Evolutionary conservation across 2,113 vertebrate species (phyloP).

Genomic region (Channa argus): DNA sequence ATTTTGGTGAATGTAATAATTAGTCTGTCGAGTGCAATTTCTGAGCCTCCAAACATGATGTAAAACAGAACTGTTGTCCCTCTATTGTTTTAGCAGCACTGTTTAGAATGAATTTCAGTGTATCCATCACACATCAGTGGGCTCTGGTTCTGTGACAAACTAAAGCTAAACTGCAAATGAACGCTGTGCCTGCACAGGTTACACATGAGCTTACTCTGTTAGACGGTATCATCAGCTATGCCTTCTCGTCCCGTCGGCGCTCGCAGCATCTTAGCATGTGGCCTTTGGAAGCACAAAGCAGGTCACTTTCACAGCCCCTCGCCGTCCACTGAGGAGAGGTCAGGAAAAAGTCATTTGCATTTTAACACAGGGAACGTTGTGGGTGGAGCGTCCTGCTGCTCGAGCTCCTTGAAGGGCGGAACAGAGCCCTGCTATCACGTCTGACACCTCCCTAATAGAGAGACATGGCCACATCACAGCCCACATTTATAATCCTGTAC

Average conservation of each 20-base stretch:
- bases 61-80: no score
- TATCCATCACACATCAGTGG: no score
- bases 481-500: conserved; percentile 36
- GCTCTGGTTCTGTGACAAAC: no score
- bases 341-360: conserved; percentile 73
- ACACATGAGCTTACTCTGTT: no score
- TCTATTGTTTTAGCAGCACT: no score
- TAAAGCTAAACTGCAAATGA: no score
- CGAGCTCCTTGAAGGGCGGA: conserved; percentile 32
- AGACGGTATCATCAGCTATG: conserved; percentile 39
- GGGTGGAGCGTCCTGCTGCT: conserved; percentile 8
- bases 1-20: no score
- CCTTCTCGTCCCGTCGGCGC: conserved; percentile 24
- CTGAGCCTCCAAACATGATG: no score
- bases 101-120: no score
- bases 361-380: conserved; percentile 17
- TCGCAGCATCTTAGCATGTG: conserved; percentile 24
- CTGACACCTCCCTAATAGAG: conserved; percentile 64
- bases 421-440: conserved; percentile 46
- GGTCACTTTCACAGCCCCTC: conserved; percentile 60
- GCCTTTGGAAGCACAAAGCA: conserved; percentile 37
- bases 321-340: conserved; percentile 31
- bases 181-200: background rate
- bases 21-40: no score
- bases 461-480: conserved; percentile 23